A percentile compares a stretch with the other conserved stretches of the same genome.
phyloP scores from a whole-genome alignment of 53 echinoderm and acorn worm species.

The Mesocentrotus franciscanus region DNA sequence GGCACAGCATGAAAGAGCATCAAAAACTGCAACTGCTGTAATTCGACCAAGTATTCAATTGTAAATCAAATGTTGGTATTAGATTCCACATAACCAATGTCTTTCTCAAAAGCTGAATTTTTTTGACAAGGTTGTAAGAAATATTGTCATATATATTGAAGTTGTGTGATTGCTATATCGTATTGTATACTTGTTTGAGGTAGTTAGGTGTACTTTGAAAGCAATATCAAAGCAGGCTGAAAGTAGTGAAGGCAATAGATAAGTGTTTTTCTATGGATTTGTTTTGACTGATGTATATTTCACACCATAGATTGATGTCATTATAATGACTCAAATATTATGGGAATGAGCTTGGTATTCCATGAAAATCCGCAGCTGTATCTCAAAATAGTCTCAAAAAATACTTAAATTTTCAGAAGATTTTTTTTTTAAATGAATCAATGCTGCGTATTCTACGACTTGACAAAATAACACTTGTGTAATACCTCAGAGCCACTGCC shows the following conservation, averaged over 20 bases:
- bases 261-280: not conserved
- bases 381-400: not conserved
- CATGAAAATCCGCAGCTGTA: not conserved
- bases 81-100: slow-evolving; percentile 52
- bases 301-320: not conserved
- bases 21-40: not conserved
- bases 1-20: not conserved
- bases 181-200: not conserved
- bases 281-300: not conserved
- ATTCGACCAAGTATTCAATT: slow-evolving; percentile 47
- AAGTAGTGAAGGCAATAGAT: slow-evolving; percentile 24
- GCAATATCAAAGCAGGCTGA: slow-evolving; percentile 22
- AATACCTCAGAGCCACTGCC: not conserved
- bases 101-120: slow-evolving; percentile 44
- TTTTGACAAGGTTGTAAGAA: slow-evolving; percentile 33
- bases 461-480: not conserved
- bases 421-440: not conserved
- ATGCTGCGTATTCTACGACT: not conserved
- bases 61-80: slow-evolving; percentile 9
- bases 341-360: not conserved
- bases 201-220: slow-evolving; percentile 16
- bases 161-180: slow-evolving; percentile 29
- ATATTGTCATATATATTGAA: slow-evolving; percentile 36
- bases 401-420: not conserved
- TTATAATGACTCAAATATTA: not conserved